A percentile compares a stretch with the other conserved stretches of the same genome.
These are phyloP conservation scores for Spilosoma lubricipeda DNA, from an alignment of 2,888 invertebrate genomes.

Conservation along the genomic window DNA sequence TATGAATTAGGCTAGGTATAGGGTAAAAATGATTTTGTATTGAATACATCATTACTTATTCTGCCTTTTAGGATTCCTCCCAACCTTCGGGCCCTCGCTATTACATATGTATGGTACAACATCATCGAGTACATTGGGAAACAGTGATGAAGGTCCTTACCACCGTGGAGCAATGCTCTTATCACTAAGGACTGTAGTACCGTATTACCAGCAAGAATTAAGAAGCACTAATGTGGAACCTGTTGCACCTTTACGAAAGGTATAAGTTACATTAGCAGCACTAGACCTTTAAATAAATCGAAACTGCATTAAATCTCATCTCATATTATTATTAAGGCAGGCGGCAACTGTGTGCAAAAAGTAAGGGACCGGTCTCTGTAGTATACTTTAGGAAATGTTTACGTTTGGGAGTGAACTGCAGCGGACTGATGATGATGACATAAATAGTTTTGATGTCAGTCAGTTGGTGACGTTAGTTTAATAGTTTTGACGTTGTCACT, in stretches of 20 bases:
- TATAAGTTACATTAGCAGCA: slow-evolving; percentile 28
- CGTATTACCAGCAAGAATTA: slow-evolving; percentile 82
- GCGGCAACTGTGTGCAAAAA: too few relatives aligned
- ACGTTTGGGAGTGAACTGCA: too few relatives aligned
- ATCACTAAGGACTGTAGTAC: slow-evolving; percentile 89
- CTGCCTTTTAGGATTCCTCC: slow-evolving; percentile 87
- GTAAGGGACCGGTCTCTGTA: too few relatives aligned
- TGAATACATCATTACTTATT: neutral
- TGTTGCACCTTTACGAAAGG: slow-evolving; percentile 66
- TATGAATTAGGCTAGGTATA: too few relatives aligned
- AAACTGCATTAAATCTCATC: too few relatives aligned
- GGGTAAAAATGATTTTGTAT: neutral
- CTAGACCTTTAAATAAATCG: too few relatives aligned
- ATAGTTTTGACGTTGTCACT: too few relatives aligned
- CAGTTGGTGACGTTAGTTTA: too few relatives aligned
- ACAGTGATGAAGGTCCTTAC: slow-evolving; percentile 79
- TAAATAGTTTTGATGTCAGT: too few relatives aligned
- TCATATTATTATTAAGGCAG: too few relatives aligned
- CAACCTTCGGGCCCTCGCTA: slow-evolving; percentile 93
- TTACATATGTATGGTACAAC: slow-evolving; percentile 90
- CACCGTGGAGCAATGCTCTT: slow-evolving; percentile 91
- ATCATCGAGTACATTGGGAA: slow-evolving; percentile 35
- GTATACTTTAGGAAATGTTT: too few relatives aligned
- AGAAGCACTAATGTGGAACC: slow-evolving; percentile 68
- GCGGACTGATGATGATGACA: too few relatives aligned